Conservation (phyloP, 2,797 vertebrate genomes). For the Acanthurus lineatus region DNA sequence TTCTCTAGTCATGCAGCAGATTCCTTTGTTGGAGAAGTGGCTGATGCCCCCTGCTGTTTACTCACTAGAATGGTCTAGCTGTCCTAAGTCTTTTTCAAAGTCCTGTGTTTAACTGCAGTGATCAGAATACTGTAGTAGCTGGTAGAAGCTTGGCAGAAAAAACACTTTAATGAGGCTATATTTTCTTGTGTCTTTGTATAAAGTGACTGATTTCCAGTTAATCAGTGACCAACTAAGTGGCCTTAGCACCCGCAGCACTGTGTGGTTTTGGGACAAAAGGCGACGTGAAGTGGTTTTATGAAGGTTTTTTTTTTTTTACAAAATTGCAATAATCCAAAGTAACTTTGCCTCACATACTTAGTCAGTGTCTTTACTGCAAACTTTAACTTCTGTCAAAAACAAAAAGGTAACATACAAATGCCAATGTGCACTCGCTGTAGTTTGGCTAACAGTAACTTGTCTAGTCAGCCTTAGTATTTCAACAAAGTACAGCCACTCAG, state of each 20-base stretch:
- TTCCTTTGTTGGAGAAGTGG: neutral
- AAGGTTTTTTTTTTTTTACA: neutral
- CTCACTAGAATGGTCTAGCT: neutral
- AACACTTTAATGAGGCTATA: neutral
- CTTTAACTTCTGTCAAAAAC: neutral
- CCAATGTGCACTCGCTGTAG: neutral
- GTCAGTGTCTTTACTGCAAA: conserved; percentile 1
- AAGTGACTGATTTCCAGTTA: neutral
- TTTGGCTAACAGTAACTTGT: neutral
- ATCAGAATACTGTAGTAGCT: conserved; percentile 3
- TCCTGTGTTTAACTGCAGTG: neutral
- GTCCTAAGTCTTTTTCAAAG: neutral
- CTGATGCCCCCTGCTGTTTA: conserved; percentile 56
- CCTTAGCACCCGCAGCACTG: neutral
- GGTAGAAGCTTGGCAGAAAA: neutral
- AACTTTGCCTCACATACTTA: neutral
- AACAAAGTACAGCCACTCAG: neutral
- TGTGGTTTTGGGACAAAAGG: neutral
- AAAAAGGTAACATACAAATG: neutral
- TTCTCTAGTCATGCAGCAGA: neutral
- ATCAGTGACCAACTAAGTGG: neutral
- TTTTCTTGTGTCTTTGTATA: neutral
- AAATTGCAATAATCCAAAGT: neutral
- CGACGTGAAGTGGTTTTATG: neutral
- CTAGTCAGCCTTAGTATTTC: neutral